Evolutionary conservation across 1,140 invertebrate genomes (phyloP).

Genomic region (Bombus confusus): DNA sequence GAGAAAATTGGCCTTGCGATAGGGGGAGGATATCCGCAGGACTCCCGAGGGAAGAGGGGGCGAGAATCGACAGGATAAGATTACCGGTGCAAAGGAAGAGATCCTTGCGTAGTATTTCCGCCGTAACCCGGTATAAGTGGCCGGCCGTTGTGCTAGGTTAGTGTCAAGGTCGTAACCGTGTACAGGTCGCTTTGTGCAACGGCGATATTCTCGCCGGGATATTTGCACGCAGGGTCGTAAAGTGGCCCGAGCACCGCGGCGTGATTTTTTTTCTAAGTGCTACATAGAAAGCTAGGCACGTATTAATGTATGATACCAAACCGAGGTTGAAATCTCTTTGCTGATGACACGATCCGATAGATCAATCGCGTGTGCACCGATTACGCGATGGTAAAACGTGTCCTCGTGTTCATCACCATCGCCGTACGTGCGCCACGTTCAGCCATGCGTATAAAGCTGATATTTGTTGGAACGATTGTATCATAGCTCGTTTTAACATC

Average conservation of each 20-base stretch:
- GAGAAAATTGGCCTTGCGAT: not conserved
- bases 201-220: slow-evolving; percentile 2
- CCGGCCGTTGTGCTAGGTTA: slow-evolving; percentile 55
- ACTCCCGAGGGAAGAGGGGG: not conserved
- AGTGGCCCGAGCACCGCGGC: not conserved
- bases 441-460: not conserved
- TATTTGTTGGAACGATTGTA: not conserved
- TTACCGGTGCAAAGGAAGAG: slow-evolving; percentile 38
- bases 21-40: not conserved
- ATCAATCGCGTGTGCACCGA: not conserved
- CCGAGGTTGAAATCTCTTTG: not conserved
- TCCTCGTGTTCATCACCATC: not conserved
- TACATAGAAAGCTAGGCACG: not conserved
- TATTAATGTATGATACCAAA: not conserved
- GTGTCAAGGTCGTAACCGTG: slow-evolving; percentile 62
- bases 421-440: not conserved
- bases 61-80: slow-evolving; percentile 31
- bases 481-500: not conserved
- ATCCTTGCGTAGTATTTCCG: slow-evolving; percentile 43
- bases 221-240: slow-evolving; percentile 15
- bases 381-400: slow-evolving; percentile 1
- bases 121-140: slow-evolving; percentile 45
- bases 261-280: slow-evolving; percentile 8
- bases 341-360: not conserved
- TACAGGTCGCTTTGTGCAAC: slow-evolving; percentile 5